A percentile compares a stretch with the other conserved stretches of the same genome.
These are phyloP conservation scores for Nomada goodeniana DNA, from an alignment of 2,888 invertebrate genomes.

Conservation along the genomic window DNA sequence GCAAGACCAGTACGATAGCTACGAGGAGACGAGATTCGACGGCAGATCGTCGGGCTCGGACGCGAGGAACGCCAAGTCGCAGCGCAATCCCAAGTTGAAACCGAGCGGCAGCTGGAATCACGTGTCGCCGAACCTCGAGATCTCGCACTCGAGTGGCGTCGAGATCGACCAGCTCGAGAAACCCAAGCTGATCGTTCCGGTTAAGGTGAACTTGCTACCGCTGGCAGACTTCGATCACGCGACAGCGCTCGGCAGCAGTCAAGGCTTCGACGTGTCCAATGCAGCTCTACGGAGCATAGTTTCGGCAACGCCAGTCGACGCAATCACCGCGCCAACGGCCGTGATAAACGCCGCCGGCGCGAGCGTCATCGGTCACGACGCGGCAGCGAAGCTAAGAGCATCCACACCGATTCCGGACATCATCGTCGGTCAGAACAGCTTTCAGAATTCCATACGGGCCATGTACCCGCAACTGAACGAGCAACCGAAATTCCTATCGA, in stretches of 20 bases:
- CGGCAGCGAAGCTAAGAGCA: slow-evolving; percentile 60
- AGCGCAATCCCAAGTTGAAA: slow-evolving; percentile 34
- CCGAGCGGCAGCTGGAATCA: slow-evolving; percentile 76
- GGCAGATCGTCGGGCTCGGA: slow-evolving; percentile 27
- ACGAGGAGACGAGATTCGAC: slow-evolving; percentile 63
- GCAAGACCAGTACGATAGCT: slow-evolving; percentile 64
- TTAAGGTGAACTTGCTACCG: slow-evolving; percentile 80
- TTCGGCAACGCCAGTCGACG: slow-evolving; percentile 69
- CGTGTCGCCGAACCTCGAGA: slow-evolving; percentile 76
- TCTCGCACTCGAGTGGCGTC: slow-evolving; percentile 77
- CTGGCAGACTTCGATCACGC: slow-evolving; percentile 84
- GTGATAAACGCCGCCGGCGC: slow-evolving; percentile 69
- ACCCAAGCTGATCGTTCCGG: slow-evolving; percentile 78
- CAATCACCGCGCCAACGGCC: slow-evolving; percentile 73
- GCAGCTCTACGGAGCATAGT: slow-evolving; percentile 79
- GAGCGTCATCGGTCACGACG: slow-evolving; percentile 15
- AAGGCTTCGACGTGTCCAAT: slow-evolving; percentile 85
- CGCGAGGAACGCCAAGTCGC: slow-evolving; percentile 32
- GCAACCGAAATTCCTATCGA: slow-evolving; percentile 66
- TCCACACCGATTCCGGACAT: slow-evolving; percentile 77
- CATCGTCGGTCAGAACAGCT: slow-evolving; percentile 79
- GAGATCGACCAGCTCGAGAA: slow-evolving; percentile 79
- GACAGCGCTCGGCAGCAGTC: slow-evolving; percentile 84
- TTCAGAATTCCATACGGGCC: slow-evolving; percentile 76
- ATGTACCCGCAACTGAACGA: slow-evolving; percentile 69